A percentile compares a stretch with the other conserved stretches of the same genome.
Conservation (phyloP, 2,113 vertebrate genomes). For the Manacus vitellinus region DNA sequence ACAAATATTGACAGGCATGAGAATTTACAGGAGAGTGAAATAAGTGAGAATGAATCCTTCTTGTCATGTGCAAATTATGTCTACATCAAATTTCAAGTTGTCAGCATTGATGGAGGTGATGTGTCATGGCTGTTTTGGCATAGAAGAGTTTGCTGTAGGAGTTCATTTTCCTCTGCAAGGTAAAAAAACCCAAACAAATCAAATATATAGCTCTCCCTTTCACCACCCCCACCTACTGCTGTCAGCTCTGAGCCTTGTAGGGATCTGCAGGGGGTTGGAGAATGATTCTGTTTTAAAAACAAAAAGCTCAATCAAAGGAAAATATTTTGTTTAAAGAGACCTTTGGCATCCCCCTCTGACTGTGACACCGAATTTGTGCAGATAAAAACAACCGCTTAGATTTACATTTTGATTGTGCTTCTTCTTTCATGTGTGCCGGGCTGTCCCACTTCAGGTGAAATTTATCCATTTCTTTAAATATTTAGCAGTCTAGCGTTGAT, state of each 20-base stretch:
- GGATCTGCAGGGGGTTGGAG: conserved; percentile 62
- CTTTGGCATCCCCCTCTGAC: conserved; percentile 62
- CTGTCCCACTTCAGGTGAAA: conserved; percentile 80
- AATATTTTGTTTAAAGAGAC: conserved; percentile 72
- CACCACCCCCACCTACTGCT: conserved; percentile 62
- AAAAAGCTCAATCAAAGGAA: conserved; percentile 71
- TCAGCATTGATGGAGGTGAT: conserved; percentile 27
- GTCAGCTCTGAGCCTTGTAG: conserved; percentile 47
- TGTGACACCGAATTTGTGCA: conserved; percentile 60
- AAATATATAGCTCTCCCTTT: conserved; percentile 50
- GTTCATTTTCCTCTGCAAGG: conserved; percentile 64
- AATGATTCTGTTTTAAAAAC: conserved; percentile 67
- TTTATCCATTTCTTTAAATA: conserved; percentile 91
- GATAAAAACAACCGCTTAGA: conserved; percentile 67
- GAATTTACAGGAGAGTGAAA: conserved; percentile 1
- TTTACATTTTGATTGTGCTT: conserved; percentile 75
- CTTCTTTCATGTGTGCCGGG: conserved; percentile 69
- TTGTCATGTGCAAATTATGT: conserved; percentile 4
- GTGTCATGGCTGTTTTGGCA: conserved; percentile 46
- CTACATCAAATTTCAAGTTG: conserved; percentile 33
- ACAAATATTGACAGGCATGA: not conserved
- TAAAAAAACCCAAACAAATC: conserved; percentile 59
- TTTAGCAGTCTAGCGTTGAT: conserved; percentile 92
- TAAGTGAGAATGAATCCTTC: not conserved
- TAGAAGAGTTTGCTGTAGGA: conserved; percentile 41